Evolutionary conservation across 2,797 vertebrate species (phyloP), one percentile per base, ranked within the genome.

Genomic region (Phylloscopus collybita): DNA sequence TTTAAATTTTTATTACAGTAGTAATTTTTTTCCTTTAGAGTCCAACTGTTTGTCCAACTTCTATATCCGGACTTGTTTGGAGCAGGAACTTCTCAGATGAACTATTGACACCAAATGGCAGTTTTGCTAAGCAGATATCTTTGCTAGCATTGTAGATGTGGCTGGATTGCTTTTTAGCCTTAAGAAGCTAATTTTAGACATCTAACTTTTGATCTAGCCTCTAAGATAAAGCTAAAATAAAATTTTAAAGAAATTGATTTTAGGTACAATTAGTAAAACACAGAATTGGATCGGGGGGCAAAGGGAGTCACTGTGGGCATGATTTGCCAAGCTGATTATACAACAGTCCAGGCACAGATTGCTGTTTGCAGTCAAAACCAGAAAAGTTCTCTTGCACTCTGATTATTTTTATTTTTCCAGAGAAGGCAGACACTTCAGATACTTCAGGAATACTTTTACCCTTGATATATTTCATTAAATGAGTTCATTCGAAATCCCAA

Each of bases 201-300:
- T 34, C 13, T 82, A 49, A 51, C 7, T 70, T 90, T 66, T 81
- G 34, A 75, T 69, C 17, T 53, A 79, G 20, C 47, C 29, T 79
- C 47, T 80, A 36, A 60, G 49, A 57, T 78, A 49, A 61, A 69
- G 11, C 25, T 38, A 60, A 72, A 74, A 53, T 32, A 22, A 23
- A 11, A 2, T 30, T 25, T 57, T 50, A 18, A 3, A 3, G 16
- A 50, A 64, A 38, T 27, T 0, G 1, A 11, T 56, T 66, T 62
- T 86, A 54, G n/a, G 34, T 34, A 23, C 0, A 0, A 73, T 76
- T 30, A 64, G 12, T 80, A 54, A 88, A 86, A 65, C 27, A 64
- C 74, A 53, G 42, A 71, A 42, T 30, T 72, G 29, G 26, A 22
- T 5, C 5, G 16, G 8, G 11, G 17, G 17, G 12, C 8, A 26